These are phyloP conservation scores for Cataglyphis livida DNA, from an alignment of 2,888 invertebrate species.

Conservation along the genomic window DNA sequence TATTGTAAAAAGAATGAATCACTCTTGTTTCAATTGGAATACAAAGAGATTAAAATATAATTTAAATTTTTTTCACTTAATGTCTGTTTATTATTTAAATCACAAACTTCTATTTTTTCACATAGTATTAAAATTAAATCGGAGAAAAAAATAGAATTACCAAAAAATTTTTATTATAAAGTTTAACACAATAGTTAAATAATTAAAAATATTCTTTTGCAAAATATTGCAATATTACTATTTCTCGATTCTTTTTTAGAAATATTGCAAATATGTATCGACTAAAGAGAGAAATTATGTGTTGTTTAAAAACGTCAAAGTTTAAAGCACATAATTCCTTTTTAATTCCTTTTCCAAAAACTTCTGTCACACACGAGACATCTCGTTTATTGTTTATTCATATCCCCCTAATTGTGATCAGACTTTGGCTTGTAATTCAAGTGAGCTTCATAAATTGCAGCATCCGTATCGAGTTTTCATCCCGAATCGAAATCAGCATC, in stretches of 20 bases:
- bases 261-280: neutral
- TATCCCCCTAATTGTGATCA: constrained; percentile 11
- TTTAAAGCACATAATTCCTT: neutral
- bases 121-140: too few relatives aligned
- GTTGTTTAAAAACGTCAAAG: neutral
- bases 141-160: too few relatives aligned
- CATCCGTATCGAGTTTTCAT: constrained; percentile 10
- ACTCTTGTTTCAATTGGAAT: too few relatives aligned
- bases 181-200: neutral
- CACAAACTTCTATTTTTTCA: too few relatives aligned
- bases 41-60: too few relatives aligned
- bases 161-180: too few relatives aligned
- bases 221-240: constrained; percentile 49
- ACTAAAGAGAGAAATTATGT: neutral
- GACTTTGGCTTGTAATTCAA: constrained; percentile 7
- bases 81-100: too few relatives aligned
- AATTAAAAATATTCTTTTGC: neutral
- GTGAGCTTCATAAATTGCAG: neutral
- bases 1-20: too few relatives aligned
- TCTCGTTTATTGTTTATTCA: neutral
- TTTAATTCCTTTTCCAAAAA: neutral
- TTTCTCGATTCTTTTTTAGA: constrained; percentile 2
- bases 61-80: too few relatives aligned
- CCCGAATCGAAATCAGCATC: constrained; percentile 40
- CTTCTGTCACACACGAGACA: neutral